These are phyloP conservation scores for Scaptomyza polygonia DNA, from an alignment of 2,888 invertebrate genomes.

Conservation along the genomic window DNA sequence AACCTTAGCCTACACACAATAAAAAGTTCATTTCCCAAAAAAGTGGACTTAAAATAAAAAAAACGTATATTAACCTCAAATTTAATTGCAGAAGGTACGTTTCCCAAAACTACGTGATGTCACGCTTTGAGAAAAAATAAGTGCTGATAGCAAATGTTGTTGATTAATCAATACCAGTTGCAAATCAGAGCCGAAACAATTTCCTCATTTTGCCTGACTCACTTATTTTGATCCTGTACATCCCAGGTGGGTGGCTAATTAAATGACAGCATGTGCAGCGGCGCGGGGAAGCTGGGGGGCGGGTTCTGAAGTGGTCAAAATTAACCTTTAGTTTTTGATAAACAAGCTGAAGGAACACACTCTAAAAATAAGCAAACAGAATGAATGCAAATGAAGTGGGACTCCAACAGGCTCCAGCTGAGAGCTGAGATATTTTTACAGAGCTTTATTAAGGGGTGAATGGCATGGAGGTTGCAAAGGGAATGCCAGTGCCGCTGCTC, in stretches of 20 bases:
- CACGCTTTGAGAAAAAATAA: conserved; percentile 29
- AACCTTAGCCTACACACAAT: conserved; percentile 46
- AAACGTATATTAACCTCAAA: conserved; percentile 8
- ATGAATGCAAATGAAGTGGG: conserved; percentile 66
- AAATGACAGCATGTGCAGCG: conserved; percentile 42
- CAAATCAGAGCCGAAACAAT: conserved; percentile 45
- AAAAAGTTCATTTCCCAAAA: conserved; percentile 42
- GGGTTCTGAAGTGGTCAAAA: conserved; percentile 27
- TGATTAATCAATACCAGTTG: conserved; percentile 48
- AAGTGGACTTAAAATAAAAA: conserved; percentile 10
- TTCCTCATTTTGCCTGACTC: background rate
- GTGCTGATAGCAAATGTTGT: conserved; percentile 20
- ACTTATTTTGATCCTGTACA: background rate
- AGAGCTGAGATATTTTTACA: conserved; percentile 24
- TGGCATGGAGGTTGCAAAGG: background rate
- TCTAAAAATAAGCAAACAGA: conserved; percentile 61
- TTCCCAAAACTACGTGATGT: conserved; percentile 39
- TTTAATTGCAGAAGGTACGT: conserved; percentile 6
- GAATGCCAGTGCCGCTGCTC: conserved; percentile 12
- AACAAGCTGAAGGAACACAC: conserved; percentile 51
- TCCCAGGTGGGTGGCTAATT: conserved; percentile 48
- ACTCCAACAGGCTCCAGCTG: conserved; percentile 38
- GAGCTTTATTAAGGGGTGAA: background rate
- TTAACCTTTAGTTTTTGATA: conserved; percentile 68
- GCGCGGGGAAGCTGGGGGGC: background rate